These are phyloP conservation scores for Drosophila pachea DNA, from an alignment of 1,140 invertebrate species.

Conservation along the genomic window DNA sequence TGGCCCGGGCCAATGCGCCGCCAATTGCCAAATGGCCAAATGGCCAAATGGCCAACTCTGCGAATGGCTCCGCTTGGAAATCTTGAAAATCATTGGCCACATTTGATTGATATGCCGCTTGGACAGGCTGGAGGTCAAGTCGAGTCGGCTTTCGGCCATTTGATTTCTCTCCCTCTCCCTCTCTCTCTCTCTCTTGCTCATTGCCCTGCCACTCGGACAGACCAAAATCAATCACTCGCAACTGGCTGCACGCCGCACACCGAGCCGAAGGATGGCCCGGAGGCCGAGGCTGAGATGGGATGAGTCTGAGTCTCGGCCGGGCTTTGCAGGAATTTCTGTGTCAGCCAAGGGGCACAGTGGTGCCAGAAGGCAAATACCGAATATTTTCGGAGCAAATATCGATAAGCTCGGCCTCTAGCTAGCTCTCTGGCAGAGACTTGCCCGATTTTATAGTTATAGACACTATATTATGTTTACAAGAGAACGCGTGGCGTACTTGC, in stretches of 20 bases:
- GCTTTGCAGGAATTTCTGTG: slow-evolving; percentile 2
- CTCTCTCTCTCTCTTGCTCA: neutral
- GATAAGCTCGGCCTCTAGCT: too few species aligned
- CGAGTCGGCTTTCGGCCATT: slow-evolving; percentile 22
- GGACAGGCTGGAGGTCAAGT: slow-evolving; percentile 62
- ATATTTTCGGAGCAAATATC: neutral
- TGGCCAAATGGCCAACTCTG: slow-evolving; percentile 33
- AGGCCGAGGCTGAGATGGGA: neutral
- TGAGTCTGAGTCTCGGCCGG: neutral
- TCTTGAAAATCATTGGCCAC: slow-evolving; percentile 58
- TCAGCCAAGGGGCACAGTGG: slow-evolving; percentile 26
- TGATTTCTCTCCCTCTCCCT: neutral
- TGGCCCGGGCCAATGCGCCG: slow-evolving; percentile 10
- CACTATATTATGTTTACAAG: too few species aligned
- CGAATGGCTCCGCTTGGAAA: slow-evolving; percentile 35
- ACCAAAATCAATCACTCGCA: slow-evolving; percentile 66
- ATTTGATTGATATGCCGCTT: slow-evolving; percentile 74
- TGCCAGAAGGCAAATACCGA: too few species aligned
- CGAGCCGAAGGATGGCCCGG: slow-evolving; percentile 1
- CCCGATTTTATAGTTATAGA: too few species aligned
- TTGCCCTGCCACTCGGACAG: slow-evolving; percentile 7
- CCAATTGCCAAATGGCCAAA: slow-evolving; percentile 17
- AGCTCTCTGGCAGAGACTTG: too few species aligned
- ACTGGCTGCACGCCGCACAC: slow-evolving; percentile 28
- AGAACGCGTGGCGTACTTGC: too few species aligned